Conservation (phyloP, 2,888 invertebrate species). For the Apamea crenata region DNA sequence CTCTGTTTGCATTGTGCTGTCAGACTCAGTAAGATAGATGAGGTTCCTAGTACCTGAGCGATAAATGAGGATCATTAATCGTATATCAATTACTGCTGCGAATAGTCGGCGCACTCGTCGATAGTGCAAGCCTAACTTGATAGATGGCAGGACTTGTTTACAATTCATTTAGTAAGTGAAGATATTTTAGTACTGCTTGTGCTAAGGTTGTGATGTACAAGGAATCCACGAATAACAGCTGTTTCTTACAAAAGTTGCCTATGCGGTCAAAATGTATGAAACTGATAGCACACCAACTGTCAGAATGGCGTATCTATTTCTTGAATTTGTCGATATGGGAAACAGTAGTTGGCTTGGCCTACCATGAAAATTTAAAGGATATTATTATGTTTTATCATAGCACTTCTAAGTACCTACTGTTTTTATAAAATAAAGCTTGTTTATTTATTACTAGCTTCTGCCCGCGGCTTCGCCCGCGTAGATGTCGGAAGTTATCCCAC, state of each 20-base stretch:
- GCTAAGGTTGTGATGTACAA: background rate
- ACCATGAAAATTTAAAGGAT: background rate
- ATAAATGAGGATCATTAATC: constrained; percentile 31
- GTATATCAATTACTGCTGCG: constrained; percentile 20
- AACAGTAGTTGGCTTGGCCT: background rate
- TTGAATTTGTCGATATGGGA: background rate
- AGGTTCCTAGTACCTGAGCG: background rate
- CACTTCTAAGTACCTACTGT: too few species aligned
- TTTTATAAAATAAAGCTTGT: too few species aligned
- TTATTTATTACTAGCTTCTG: too few species aligned
- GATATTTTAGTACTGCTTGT: background rate
- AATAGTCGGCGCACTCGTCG: background rate
- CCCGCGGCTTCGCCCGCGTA: too few species aligned
- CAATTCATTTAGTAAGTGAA: background rate
- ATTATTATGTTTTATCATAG: too few species aligned
- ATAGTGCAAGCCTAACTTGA: constrained; percentile 17
- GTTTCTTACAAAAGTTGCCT: too few species aligned
- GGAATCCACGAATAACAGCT: too few species aligned
- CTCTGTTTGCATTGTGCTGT: constrained; percentile 36
- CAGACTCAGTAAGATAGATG: constrained; percentile 23
- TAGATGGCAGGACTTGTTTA: constrained; percentile 30
- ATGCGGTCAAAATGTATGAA: too few species aligned
- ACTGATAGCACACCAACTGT: background rate
- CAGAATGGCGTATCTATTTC: too few species aligned
- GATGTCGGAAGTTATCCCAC: too few species aligned